Evolutionary conservation across 2,888 invertebrate species (phyloP), one percentile per base, ranked within the genome.

Genomic region (Congeria kusceri): DNA sequence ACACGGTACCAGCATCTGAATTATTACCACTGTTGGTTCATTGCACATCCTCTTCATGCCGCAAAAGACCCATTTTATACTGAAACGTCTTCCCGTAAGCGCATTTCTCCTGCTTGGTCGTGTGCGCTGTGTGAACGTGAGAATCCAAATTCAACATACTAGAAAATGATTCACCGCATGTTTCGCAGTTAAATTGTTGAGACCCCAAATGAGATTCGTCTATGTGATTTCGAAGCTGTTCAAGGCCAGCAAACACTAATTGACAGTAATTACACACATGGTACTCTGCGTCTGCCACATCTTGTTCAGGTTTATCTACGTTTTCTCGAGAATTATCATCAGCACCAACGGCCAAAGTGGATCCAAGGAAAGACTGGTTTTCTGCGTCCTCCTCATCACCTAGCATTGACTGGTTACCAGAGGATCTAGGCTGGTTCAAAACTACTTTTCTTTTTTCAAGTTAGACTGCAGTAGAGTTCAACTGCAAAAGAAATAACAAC

Each of bases 181-280:
- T 64, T 39, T 64, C 61, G 39, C 69, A 76, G 3, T 20, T n/a
- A 18, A 66, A 27, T 9, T 67, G 29, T 18, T 20, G 49, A 4
- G n/a, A 13, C n/a, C 58, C 25, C 23, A 53, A 46, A 47, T 77
- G 77, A 23, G 25, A 20, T 5, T 13, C 23, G 44, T 77, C 62
- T 18, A 71, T 58, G 27, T 77, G 77, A 13, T 62, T 32, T 39
- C 32, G 44, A 11, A 77, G 56, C 4, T 46, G n/a, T 3, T 59
- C 58, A 13, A 39, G n/a, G 32, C 65, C 46, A 4, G 18, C 20
- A 56, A 64, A 77, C 11, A 71, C 39, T 57, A 44, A 25, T 27
- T 77, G 66, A 71, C 77, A 77, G 47, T 62, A 61, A 32, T 32
- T 66, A 77, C 77, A 77, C 23, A 68, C 39, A 47, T 64, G 64